Conservation (phyloP, 2,797 vertebrate species). For the Tamandua tetradactyla region DNA sequence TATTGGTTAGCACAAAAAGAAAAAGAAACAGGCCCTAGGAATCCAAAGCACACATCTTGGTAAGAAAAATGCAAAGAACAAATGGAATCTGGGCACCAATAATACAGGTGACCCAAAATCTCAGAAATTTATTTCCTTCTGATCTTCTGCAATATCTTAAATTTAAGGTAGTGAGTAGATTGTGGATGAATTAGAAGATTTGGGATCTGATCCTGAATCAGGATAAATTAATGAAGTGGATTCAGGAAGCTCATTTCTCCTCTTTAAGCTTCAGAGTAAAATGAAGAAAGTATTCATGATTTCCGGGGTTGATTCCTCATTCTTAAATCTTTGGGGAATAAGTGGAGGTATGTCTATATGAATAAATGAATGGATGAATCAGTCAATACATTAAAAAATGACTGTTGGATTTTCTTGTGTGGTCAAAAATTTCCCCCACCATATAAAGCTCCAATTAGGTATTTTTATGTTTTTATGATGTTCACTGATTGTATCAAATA, state of each 20-base stretch:
- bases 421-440: not conserved
- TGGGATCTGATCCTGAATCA: not conserved
- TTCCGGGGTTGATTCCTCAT: not conserved
- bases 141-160: not conserved
- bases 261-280: not conserved
- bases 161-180: not conserved
- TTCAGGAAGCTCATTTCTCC: not conserved
- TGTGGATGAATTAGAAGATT: not conserved
- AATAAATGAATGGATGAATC: not conserved
- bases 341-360: not conserved
- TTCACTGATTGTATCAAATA: not conserved
- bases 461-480: not conserved
- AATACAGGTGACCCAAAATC: not conserved
- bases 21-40: too few relatives aligned
- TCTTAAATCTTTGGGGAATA: not conserved
- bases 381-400: constrained; percentile 5
- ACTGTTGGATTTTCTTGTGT: not conserved
- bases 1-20: too few relatives aligned
- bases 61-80: not conserved
- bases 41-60: not conserved
- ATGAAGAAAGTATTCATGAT: not conserved
- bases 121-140: not conserved
- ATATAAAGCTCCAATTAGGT: not conserved
- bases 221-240: not conserved
- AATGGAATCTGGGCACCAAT: not conserved